A percentile compares a stretch with the other conserved stretches of the same genome.
These are phyloP conservation scores for Geopemphigus sp. DNA, from an alignment of 1,140 invertebrate species.

Conservation along the genomic window DNA sequence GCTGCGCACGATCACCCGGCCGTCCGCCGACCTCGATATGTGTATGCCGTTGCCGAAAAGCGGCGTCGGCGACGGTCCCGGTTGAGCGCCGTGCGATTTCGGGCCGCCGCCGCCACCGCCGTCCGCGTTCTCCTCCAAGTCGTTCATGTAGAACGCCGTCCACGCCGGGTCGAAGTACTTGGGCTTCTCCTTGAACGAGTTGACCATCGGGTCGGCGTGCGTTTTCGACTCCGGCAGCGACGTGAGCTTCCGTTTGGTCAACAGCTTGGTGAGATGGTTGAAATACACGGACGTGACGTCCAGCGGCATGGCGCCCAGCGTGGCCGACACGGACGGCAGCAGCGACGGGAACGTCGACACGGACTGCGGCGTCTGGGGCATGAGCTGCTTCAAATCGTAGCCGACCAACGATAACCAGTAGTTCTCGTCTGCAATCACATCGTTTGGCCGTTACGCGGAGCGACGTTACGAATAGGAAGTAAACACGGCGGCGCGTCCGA, in stretches of 20 bases:
- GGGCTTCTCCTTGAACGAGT: slow-evolving; percentile 27
- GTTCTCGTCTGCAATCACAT: slow-evolving; percentile 67
- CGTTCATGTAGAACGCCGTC: slow-evolving; percentile 42
- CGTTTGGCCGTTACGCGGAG: too few relatives aligned
- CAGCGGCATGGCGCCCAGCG: slow-evolving; percentile 59
- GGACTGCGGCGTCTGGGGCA: slow-evolving; percentile 64
- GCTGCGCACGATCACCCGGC: slow-evolving; percentile 78
- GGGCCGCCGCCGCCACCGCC: neutral
- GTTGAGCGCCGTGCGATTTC: slow-evolving; percentile 28
- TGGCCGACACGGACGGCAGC: slow-evolving; percentile 62
- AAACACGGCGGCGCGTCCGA: too few relatives aligned
- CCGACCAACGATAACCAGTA: slow-evolving; percentile 81
- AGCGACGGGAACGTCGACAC: slow-evolving; percentile 63
- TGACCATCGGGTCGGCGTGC: slow-evolving; percentile 30
- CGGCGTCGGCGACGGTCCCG: slow-evolving; percentile 64
- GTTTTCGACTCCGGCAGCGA: slow-evolving; percentile 50
- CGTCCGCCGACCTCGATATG: slow-evolving; percentile 74
- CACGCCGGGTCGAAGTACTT: slow-evolving; percentile 42
- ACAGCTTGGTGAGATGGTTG: slow-evolving; percentile 70
- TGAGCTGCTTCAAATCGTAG: slow-evolving; percentile 79
- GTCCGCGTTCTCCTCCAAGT: slow-evolving; percentile 5
- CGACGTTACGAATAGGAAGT: too few relatives aligned
- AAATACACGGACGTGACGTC: slow-evolving; percentile 75
- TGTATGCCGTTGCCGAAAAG: slow-evolving; percentile 89
- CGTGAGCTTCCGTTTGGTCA: slow-evolving; percentile 67